Percentiles rank a stretch among this genome's conserved stretches.
phyloP scores from a whole-genome alignment of 1,140 invertebrate genomes.

The Triops longicaudatus region DNA sequence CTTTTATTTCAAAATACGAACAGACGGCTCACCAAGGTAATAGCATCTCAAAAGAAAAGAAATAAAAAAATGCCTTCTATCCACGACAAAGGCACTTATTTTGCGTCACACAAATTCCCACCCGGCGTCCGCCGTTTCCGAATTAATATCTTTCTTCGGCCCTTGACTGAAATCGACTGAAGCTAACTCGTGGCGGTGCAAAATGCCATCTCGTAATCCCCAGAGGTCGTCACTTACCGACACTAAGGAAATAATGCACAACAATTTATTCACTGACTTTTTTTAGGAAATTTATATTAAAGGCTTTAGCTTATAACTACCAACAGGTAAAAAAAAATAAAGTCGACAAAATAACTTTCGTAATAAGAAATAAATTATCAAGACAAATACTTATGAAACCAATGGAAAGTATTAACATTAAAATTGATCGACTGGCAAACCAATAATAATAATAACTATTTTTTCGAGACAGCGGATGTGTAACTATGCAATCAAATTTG shows the following conservation, averaged over 20 bases:
- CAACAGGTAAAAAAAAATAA: no score
- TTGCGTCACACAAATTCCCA: not conserved
- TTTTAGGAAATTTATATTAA: no score
- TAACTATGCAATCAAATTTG: not conserved
- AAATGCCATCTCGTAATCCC: constrained; percentile 11
- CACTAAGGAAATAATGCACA: not conserved
- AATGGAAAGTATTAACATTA: no score
- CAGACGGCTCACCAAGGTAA: not conserved
- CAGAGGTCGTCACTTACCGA: not conserved
- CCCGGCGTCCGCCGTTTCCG: not conserved
- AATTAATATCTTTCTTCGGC: not conserved
- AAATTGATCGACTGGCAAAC: no score
- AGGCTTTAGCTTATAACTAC: no score
- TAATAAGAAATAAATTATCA: no score
- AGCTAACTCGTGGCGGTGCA: not conserved
- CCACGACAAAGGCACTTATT: not conserved
- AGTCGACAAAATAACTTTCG: no score
- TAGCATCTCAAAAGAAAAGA: not conserved
- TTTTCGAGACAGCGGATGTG: no score
- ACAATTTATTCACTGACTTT: not conserved
- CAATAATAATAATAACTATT: no score
- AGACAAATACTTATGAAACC: no score
- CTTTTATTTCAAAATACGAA: no score
- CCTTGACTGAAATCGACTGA: not conserved
- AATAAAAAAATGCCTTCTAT: not conserved